Evolutionary conservation across 2,797 vertebrate species (phyloP), one percentile per base, ranked within the genome.

Genomic region (Anabas testudineus): DNA sequence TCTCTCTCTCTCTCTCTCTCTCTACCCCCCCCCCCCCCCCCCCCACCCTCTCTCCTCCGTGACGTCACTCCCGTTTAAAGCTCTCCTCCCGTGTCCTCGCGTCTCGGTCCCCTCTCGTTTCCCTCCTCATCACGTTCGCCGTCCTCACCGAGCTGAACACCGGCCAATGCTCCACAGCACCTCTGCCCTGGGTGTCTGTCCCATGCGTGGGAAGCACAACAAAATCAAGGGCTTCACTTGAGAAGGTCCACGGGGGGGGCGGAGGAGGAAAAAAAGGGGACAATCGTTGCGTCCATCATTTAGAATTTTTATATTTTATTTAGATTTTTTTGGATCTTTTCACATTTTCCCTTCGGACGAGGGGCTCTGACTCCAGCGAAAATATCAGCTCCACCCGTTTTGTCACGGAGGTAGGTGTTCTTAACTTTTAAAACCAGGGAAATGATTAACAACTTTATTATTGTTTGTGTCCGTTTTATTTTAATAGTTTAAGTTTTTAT

Each of bases 61-160:
- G 91, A 93, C 93, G 90, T 93, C 89, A 90, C 68, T 7, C 10
- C 43, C 68, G 56, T 91, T 92, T 93, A 94, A 91, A 92, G 77
- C 85, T 42, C 70, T 74, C 71, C 58, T 77, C 76, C 36, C 64
- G 48, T 47, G 61, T 74, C 73, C 57, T 65, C 2, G 39, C 39
- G 15, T 15, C 53, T 63, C 81, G 74, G 67, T 90, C 81, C 78
- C 63, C 71, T 67, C 71, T 62, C 45, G 18, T 52, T 48, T 18
- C 67, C 68, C 8, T 60, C 60, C 67, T 72, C 36, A 65, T 56
- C 67, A 75, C 75, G 59, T 52, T 56, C 78, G 71, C 51, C 69
- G 59, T 71, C 76, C 66, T 79, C 76, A 57, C 64, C 45, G 51
- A 73, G 88, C 72, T 61, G 75, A 73, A 34, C 85, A 70, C 65